A percentile compares a stretch with the other conserved stretches of the same genome.
Evolutionary conservation across 2,113 vertebrate genomes (phyloP).

Genomic region (Protobothrops flavoviridis): DNA sequence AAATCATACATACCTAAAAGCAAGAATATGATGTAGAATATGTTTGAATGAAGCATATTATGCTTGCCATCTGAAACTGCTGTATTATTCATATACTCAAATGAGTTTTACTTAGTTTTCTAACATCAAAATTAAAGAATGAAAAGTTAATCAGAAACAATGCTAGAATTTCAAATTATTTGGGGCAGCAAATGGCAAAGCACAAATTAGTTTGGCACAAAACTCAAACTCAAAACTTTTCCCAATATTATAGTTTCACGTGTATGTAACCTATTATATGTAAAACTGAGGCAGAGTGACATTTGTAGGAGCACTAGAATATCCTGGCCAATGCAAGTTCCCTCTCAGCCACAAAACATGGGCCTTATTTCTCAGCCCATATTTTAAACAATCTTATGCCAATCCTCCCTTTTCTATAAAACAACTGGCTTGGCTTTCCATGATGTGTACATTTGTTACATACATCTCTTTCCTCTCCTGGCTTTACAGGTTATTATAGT

Average conservation of each 20-base stretch:
- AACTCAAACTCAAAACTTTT: background rate
- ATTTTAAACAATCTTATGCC: background rate
- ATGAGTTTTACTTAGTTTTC: background rate
- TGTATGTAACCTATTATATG: background rate
- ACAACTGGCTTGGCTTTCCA: background rate
- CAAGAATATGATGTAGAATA: background rate
- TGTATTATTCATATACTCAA: constrained; percentile 2
- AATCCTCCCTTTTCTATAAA: background rate
- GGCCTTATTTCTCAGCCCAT: background rate
- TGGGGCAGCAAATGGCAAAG: background rate
- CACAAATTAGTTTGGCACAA: background rate
- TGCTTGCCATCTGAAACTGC: background rate
- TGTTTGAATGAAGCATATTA: background rate
- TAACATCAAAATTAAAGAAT: background rate
- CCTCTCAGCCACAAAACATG: background rate
- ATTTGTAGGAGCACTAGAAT: background rate
- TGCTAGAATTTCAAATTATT: background rate
- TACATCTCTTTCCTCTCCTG: background rate
- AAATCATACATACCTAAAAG: background rate
- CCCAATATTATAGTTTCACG: background rate
- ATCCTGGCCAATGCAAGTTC: background rate
- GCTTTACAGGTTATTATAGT: background rate
- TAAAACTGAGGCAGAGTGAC: background rate
- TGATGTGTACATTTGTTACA: background rate
- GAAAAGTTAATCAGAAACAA: background rate